These are phyloP conservation scores for Silurus asotus DNA, from an alignment of 2,113 vertebrate species.

Conservation along the genomic window DNA sequence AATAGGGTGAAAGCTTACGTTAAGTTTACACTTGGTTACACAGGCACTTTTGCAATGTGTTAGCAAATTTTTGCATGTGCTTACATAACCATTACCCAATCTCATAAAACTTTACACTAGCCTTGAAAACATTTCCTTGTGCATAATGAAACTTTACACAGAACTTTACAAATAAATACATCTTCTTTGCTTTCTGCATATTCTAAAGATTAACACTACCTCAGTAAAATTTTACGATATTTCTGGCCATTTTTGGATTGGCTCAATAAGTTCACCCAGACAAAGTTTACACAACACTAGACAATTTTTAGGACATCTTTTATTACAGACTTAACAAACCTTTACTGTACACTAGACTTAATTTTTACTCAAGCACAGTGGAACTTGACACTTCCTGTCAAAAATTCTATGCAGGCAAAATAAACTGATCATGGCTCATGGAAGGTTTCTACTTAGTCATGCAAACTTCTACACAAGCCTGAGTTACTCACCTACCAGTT, in stretches of 20 bases:
- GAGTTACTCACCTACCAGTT: not conserved
- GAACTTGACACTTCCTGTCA: not conserved
- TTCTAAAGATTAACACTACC: not conserved
- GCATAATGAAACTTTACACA: not conserved
- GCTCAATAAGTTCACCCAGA: not conserved
- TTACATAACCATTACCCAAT: not conserved
- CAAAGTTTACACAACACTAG: not conserved
- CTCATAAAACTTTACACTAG: not conserved
- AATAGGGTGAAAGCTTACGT: too few relatives aligned
- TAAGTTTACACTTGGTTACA: not conserved
- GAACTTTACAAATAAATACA: not conserved
- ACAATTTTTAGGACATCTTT: not conserved
- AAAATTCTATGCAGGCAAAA: too few relatives aligned
- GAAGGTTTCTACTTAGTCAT: not conserved
- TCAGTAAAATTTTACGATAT: not conserved
- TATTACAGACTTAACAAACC: not conserved
- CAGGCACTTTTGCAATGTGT: not conserved
- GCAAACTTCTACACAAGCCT: not conserved
- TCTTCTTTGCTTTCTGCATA: not conserved
- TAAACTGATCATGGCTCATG: not conserved
- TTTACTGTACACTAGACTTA: not conserved
- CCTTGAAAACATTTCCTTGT: not conserved
- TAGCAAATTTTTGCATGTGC: not conserved
- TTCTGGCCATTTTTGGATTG: not conserved
- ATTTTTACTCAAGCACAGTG: not conserved